A percentile compares a stretch with the other conserved stretches of the same genome.
Evolutionary conservation across 2,113 vertebrate genomes (phyloP).

Genomic region (Hyperopisus bebe): DNA sequence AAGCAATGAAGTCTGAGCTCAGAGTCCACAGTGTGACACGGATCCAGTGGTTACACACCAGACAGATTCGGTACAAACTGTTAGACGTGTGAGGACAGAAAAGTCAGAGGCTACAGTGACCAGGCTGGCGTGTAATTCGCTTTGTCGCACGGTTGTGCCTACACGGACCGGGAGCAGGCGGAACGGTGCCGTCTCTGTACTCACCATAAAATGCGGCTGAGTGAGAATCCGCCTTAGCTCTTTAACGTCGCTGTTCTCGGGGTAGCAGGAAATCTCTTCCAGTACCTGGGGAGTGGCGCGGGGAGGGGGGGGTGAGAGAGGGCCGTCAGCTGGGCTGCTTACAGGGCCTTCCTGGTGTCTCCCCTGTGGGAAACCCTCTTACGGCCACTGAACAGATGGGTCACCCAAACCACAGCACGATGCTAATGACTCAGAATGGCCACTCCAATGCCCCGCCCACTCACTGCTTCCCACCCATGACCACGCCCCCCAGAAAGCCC

Average conservation of each 20-base stretch:
- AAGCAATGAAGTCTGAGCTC: neutral
- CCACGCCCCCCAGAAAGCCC: neutral
- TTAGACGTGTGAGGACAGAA: neutral
- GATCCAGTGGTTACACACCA: neutral
- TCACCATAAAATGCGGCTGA: slow-evolving; percentile 99
- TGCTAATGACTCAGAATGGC: neutral
- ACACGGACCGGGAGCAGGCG: neutral
- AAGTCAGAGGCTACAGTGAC: neutral
- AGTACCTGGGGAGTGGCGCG: slow-evolving; percentile 70
- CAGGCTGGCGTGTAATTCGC: neutral
- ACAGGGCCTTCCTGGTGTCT: neutral
- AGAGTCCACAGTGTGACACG: neutral
- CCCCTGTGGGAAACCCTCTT: neutral
- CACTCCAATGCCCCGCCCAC: neutral
- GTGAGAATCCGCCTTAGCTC: slow-evolving; percentile 94
- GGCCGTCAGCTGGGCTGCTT: neutral
- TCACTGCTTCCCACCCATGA: neutral
- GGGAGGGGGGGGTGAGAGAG: neutral
- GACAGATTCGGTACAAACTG: neutral
- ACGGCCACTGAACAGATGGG: neutral
- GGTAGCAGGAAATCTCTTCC: slow-evolving; percentile 97
- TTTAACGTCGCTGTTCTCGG: slow-evolving; percentile 91
- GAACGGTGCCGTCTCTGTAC: slow-evolving; percentile 27
- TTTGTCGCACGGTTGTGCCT: no score
- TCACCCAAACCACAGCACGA: slow-evolving; percentile 11